A percentile compares a stretch with the other conserved stretches of the same genome.
Evolutionary conservation across 2,113 vertebrate genomes (phyloP).

Genomic region (Leptosomus discolor): DNA sequence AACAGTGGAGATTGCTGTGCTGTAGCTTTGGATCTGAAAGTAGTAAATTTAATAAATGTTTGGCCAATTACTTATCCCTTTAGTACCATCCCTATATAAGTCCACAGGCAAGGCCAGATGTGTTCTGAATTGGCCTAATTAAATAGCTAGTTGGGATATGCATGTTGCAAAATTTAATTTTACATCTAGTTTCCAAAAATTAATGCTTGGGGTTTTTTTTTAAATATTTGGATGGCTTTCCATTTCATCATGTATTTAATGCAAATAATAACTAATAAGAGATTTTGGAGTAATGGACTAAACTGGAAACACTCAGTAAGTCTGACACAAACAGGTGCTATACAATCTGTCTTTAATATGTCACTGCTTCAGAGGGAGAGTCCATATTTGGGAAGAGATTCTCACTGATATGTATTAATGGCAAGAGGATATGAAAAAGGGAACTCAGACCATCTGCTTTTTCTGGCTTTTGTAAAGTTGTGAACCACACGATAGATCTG

Average conservation of each 20-base stretch:
- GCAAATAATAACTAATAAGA: background rate
- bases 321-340: background rate
- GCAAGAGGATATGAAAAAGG: background rate
- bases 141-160: background rate
- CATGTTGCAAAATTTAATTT: background rate
- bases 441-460: background rate
- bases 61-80: background rate
- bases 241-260: background rate
- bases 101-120: background rate
- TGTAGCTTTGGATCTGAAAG: background rate
- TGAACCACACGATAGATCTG: background rate
- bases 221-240: background rate
- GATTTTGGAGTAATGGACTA: background rate
- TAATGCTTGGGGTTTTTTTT: background rate
- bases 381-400: background rate
- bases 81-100: background rate
- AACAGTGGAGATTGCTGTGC: background rate
- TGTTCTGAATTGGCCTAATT: background rate
- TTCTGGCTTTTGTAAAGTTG: background rate
- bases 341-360: background rate
- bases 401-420: background rate
- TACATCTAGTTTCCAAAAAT: background rate
- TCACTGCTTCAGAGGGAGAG: background rate
- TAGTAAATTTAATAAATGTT: background rate
- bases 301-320: background rate